Base-by-base conservation (phyloP, 1,140 invertebrate species). In the Sitophilus oryzae region DNA sequence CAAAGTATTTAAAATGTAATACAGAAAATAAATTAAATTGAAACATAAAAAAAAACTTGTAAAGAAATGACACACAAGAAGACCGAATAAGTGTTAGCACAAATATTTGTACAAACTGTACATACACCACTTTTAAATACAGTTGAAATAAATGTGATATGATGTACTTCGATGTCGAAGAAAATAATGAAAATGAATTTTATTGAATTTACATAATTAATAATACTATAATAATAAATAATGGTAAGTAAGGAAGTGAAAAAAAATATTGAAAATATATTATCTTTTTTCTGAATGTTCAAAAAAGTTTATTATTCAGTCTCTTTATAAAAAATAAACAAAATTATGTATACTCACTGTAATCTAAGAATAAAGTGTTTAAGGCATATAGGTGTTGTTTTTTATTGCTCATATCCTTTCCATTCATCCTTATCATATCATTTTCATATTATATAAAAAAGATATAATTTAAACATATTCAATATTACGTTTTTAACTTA, bases 311-410 rank as follows among this genome's bases (percentile, higher is more conserved):
- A 52, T 52, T 52, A 52, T 50, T 25, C 21, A 22, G 36, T 43
- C 50, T 52, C 37, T 51, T 51, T 51, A 41, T 51, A 51, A 51
- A 52, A 37, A 43, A 52, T 30, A 52, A 42, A 52, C 40, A 37
- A 52, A 52, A 52, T 52, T 52, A 52, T 52, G 50, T 52, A 52
- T 52, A 52, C 50, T 52, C 50, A 25, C 30, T 34, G 42, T 44
- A 52, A 34, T 43, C 41, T 42, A 43, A n/a, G 14, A 52, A 52
- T 52, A 52, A 52, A 52, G 50, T 52, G 40, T 43, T 52, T 30
- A 30, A 30, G 25, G 25, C 25, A 30, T 40, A 6, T 40, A 4
- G 5, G 38, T 15, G 18, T 40, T 15, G n/a, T 40, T 40, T 40
- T 40, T 40, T 40, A 6, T 40, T 40, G 14, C 14, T 15, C 8